Evolutionary conservation across 1,140 invertebrate genomes (phyloP), one percentile per base, ranked within the genome.

Genomic region (Conus betulinus): DNA sequence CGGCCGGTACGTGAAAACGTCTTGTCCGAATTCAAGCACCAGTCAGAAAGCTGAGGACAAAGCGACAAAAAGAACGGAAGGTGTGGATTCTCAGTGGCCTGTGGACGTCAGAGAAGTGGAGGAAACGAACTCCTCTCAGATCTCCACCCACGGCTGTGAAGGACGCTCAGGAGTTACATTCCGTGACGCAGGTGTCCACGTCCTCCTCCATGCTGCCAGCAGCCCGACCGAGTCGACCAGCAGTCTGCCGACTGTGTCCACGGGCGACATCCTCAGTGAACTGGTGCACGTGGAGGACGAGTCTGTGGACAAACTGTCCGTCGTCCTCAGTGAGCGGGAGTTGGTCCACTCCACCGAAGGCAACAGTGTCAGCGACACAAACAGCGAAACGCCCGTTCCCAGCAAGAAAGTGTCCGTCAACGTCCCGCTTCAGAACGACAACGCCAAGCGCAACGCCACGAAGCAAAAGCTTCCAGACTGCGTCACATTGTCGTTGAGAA

Each of bases 401-500:
- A 57, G 15, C 39, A 87, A n/a, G 74, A 67, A 79, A 52, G 23
- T 87, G 39, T 57, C 13, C 3, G 39, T 87, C 27, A 87, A 87
- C 27, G n/a, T 87, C 51, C 85, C 67, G 1, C 0, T 5, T 27
- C 25, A 86, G 25, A n/a, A 7, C 57, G 57, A 60, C 17, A 52
- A 11, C 5, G 39, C n/a, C 17, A 57, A 51, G n/a, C n/a, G 11
- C 8, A 67, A 55, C 13, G 52, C 55, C 79, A 55, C 39, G 6
- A 74, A 39, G 25, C 55, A 71, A 15, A 87, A 87, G 15, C 51
- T 52, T 1, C 85, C 85, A 0, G 85, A 76, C 3, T 53, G 51
- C 23, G 88, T 84, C 71, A 88, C 79, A 0, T 71, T 88, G 2
- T 84, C 88, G 3, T 53, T 88, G 17, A 82, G 81, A 10, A 84